A percentile compares a stretch with the other conserved stretches of the same genome.
Evolutionary conservation across 2,888 invertebrate species (phyloP).

Genomic region (Mesodorylaimus sp.): DNA sequence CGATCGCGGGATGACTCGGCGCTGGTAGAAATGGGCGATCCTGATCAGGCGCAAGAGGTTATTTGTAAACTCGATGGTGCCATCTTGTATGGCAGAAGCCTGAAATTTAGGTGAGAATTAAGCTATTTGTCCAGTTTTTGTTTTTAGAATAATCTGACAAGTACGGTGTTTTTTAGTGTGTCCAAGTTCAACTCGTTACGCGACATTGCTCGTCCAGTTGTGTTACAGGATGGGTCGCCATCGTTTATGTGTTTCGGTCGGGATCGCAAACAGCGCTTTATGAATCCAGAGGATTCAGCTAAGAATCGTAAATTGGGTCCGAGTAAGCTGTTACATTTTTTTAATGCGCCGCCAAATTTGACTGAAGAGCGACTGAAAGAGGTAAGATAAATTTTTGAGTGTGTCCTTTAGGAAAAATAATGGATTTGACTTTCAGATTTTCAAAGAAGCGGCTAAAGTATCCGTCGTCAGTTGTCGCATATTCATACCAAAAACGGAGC

Average conservation of each 20-base stretch:
- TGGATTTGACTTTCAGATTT: no score
- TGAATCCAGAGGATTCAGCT: slow-evolving; percentile 82
- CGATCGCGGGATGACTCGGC: slow-evolving; percentile 96
- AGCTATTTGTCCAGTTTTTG: no score
- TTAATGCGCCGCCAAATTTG: slow-evolving; percentile 89
- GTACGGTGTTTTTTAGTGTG: no score
- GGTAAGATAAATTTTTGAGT: no score
- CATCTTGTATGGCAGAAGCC: slow-evolving; percentile 55
- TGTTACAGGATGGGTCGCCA: slow-evolving; percentile 78
- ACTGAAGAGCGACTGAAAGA: slow-evolving; percentile 60
- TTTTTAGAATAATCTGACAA: no score
- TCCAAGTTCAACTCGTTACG: slow-evolving; percentile 83
- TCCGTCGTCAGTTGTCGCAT: no score
- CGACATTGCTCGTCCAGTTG: slow-evolving; percentile 87
- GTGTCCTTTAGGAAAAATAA: no score
- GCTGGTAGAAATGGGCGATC: slow-evolving; percentile 97
- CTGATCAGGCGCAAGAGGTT: slow-evolving; percentile 75
- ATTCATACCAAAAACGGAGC: no score
- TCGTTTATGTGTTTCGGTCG: slow-evolving; percentile 63
- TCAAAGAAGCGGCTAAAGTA: no score
- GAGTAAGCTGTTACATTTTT: slow-evolving; percentile 66
- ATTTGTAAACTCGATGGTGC: slow-evolving; percentile 85
- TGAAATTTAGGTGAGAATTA: slow-evolving; percentile 44
- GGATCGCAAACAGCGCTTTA: slow-evolving; percentile 50
- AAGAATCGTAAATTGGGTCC: slow-evolving; percentile 66